A percentile compares a stretch with the other conserved stretches of the same genome.
Conservation (phyloP, 2,888 invertebrate genomes). For the Platycheirus rosarum region DNA sequence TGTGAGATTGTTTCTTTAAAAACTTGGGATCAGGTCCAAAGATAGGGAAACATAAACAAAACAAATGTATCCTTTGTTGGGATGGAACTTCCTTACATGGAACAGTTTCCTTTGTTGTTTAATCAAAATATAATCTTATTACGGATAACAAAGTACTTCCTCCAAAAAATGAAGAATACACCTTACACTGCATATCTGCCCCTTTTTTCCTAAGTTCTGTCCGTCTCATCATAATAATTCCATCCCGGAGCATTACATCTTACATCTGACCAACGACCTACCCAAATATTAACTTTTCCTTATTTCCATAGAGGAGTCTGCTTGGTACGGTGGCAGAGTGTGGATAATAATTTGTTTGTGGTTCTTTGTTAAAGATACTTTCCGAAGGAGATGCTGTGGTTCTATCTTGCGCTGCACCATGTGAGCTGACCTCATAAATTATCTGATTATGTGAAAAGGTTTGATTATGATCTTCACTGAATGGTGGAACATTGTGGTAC, state of each 20-base stretch:
- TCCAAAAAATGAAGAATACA: slow-evolving; percentile 25
- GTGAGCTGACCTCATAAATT: slow-evolving; percentile 53
- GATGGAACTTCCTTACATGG: not conserved
- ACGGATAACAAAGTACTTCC: slow-evolving; percentile 44
- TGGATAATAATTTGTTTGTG: slow-evolving; percentile 28
- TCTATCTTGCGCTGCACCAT: slow-evolving; percentile 34
- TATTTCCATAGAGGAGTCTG: slow-evolving; percentile 34
- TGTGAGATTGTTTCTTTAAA: no score
- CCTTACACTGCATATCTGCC: slow-evolving; percentile 12
- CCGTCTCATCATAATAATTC: slow-evolving; percentile 18
- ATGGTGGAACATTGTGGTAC: slow-evolving; percentile 18
- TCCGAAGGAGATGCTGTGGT: slow-evolving; percentile 9
- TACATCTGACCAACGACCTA: slow-evolving; percentile 63
- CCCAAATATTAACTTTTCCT: slow-evolving; percentile 70
- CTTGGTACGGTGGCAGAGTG: slow-evolving; percentile 23
- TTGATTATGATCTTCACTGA: slow-evolving; percentile 47
- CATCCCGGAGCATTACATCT: slow-evolving; percentile 36
- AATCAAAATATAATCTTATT: slow-evolving; percentile 60
- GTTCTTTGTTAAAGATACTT: slow-evolving; percentile 48
- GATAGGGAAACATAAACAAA: no score
- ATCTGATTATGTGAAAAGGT: slow-evolving; percentile 52
- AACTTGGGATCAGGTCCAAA: no score
- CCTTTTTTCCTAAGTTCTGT: slow-evolving; percentile 15
- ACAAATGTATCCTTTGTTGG: not conserved
- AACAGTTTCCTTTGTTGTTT: slow-evolving; percentile 16